Conservation (phyloP, 2,797 vertebrate species). For the Avahi laniger region DNA sequence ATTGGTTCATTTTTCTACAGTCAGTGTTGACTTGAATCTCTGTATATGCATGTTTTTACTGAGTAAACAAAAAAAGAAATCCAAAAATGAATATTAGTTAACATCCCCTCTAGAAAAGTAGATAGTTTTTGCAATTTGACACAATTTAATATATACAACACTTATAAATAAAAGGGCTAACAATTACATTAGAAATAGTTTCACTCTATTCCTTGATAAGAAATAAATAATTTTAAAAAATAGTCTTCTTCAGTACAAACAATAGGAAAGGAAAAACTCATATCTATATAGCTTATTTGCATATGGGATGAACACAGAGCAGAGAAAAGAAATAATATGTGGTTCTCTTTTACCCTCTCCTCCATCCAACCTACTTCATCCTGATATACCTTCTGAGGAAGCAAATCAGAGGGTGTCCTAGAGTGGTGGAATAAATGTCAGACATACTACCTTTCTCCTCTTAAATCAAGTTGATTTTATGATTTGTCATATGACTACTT, state of each 20-base stretch:
- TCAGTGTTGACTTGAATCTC: not conserved
- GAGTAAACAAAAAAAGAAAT: conserved; percentile 10
- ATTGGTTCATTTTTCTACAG: not conserved
- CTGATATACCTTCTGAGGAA: not conserved
- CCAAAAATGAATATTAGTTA: conserved; percentile 33
- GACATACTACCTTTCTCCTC: not conserved
- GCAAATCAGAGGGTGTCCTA: not conserved
- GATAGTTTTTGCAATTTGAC: conserved; percentile 10
- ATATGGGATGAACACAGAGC: not conserved
- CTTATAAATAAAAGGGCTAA: not conserved
- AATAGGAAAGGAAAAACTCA: not conserved
- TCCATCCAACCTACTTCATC: not conserved
- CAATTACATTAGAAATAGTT: not conserved
- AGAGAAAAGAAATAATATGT: not conserved
- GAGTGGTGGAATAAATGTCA: not conserved
- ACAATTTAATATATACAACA: conserved; percentile 21
- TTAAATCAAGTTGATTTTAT: not conserved
- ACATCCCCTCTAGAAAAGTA: not conserved
- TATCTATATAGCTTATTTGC: not conserved
- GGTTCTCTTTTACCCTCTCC: not conserved
- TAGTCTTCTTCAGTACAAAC: not conserved
- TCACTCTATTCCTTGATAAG: not conserved
- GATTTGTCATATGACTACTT: not conserved
- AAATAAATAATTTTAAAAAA: not conserved
- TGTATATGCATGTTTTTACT: not conserved